Conservation (phyloP, 2,888 invertebrate genomes). For the Timandra comae region DNA sequence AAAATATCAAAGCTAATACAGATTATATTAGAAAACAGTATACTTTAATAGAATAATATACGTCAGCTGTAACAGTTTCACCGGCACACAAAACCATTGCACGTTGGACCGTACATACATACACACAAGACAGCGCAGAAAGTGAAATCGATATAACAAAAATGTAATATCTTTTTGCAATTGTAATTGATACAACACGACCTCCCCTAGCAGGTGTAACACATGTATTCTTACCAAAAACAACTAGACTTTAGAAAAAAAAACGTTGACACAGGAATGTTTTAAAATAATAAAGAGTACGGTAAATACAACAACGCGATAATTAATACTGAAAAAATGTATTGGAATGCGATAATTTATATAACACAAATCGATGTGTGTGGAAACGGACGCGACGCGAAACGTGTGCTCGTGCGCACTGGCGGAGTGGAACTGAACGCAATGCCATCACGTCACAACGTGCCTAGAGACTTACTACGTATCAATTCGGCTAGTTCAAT, state of each 20-base stretch:
- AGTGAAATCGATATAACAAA: conserved; percentile 47
- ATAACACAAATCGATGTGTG: conserved; percentile 35
- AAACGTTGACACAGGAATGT: conserved; percentile 24
- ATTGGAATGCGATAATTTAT: conserved; percentile 40
- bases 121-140: conserved; percentile 35
- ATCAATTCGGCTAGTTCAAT: too few species aligned
- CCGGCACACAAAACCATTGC: conserved; percentile 13
- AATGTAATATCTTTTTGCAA: conserved; percentile 16
- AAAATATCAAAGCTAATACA: too few species aligned
- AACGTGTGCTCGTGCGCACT: conserved; percentile 42
- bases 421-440: conserved; percentile 44
- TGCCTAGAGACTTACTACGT: conserved; percentile 23
- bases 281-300: conserved; percentile 8
- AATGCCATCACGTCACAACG: conserved; percentile 27
- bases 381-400: conserved; percentile 22
- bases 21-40: too few species aligned
- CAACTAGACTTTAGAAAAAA: conserved; percentile 25
- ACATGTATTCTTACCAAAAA: conserved; percentile 33
- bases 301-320: conserved; percentile 14
- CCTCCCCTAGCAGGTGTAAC: conserved; percentile 16
- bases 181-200: conserved; percentile 13
- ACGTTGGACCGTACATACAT: too few species aligned
- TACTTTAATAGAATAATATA: too few species aligned
- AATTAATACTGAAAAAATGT: conserved; percentile 22
- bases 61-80: neutral